phyloP scores from a whole-genome alignment of 2,113 vertebrate species.

The Falcunculus frontatus region DNA sequence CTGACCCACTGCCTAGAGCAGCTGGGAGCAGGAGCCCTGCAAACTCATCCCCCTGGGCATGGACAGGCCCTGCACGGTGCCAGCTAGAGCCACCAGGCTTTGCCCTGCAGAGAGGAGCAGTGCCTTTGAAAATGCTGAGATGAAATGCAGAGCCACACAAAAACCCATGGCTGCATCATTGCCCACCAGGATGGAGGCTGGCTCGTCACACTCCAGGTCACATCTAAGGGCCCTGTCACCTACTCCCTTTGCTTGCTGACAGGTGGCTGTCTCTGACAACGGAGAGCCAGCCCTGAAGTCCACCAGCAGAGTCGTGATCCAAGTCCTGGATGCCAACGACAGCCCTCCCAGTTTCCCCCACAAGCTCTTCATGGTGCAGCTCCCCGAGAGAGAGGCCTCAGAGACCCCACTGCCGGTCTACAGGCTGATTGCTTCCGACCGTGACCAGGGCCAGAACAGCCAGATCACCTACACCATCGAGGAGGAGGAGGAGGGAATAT shows the following conservation, averaged over 20 bases:
- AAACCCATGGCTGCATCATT: accelerated
- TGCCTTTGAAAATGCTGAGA: background rate
- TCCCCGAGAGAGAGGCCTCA: constrained; percentile 69
- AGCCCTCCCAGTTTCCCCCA: constrained; percentile 86
- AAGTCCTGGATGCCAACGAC: constrained; percentile 88
- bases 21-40: background rate
- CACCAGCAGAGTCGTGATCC: constrained; percentile 86
- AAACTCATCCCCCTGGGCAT: background rate
- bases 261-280: constrained; percentile 90
- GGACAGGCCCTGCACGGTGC: background rate
- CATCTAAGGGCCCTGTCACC: background rate
- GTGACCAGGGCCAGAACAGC: constrained; percentile 84
- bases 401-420: constrained; percentile 69
- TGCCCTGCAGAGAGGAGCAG: background rate
- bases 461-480: constrained; percentile 84
- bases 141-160: background rate
- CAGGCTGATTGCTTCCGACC: constrained; percentile 85
- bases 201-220: background rate
- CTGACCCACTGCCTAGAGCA: background rate
- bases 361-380: constrained; percentile 86
- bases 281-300: constrained; percentile 83
- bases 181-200: background rate
- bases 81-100: background rate
- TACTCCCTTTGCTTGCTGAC: background rate
- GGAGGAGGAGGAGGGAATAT: constrained; percentile 73